Evolutionary conservation across 1,140 invertebrate genomes (phyloP), one percentile per base, ranked within the genome.

Genomic region (Charaxes varanes): DNA sequence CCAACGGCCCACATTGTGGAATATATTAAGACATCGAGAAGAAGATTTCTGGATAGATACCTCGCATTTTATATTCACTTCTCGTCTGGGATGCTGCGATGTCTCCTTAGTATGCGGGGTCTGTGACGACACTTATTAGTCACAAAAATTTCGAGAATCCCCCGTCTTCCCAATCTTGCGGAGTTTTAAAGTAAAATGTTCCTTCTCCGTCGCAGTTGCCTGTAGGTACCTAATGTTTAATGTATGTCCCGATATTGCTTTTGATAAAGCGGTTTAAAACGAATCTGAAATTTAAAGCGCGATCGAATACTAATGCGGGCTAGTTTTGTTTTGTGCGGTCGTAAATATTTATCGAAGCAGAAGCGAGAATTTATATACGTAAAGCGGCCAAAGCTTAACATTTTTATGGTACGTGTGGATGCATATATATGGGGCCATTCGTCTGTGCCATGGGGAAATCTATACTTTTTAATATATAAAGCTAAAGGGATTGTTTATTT

Each of bases 171-270:
- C 55, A 59, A 71, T 67, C 59, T 72, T 36, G 18, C 38, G 33
- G 56, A 64, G 53, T 74, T 65, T 59, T 51, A 52, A 68, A 68
- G 66, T 61, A 62, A 71, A 77, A 66, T 60, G 50, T 60, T 53
- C 54, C 41, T 43, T 45, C 61, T 53, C 53, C 58, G 57, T 62
- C 59, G 65, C 62, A 69, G 72, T 78, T 73, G 58, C 70, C 74
- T 56, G 58, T 58, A 41, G 60, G 56, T 62, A 66, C 58, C 73
- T 78, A 62, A 81, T 81, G 77, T 81, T 66, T 81, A 67, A 81
- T 72, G 78, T 73, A 81, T 78, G 62, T n/a, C 66, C 63, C 55
- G 77, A 81, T 81, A 81, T 81, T 72, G 68, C 71, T 74, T 71
- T 68, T 78, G 73, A 81, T 78, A 78, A 81, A 81, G 69, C 73